Base-by-base conservation (phyloP, 2,113 vertebrate genomes). In the Pteropus alecto region DNA sequence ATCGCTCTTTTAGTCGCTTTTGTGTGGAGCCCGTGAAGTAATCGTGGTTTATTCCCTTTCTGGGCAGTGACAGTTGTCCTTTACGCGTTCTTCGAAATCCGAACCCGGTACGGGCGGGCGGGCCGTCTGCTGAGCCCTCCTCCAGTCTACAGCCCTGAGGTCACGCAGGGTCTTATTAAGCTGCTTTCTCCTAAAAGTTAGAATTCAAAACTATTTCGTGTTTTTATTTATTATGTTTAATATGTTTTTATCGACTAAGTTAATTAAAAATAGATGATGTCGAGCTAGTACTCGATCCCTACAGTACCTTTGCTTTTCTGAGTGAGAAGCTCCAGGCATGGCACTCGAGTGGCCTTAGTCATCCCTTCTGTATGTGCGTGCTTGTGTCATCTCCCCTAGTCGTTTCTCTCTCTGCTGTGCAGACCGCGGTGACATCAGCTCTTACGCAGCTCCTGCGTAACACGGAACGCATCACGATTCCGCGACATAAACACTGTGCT, bases 171-270 rank as follows among this genome's bases (percentile, higher is more conserved):
- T 73, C n/a, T 82, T 73, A 28, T 77, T 67, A 41, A 79, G 24
- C 19, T 86, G 2, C 26, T 90, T 83, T 73, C 54, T 63, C 43
- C 18, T 95, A 67, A 60, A 94, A 94, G 19, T n/a, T 48, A 1
- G 58, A 71, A 43, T 71, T 71, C 41, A 70, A 48, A 83, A 43
- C 35, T 51, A 35, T 54, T 82, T 63, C 24, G 26, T 79, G 63
- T 81, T 63, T 81, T 82, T 60, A 58, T 85, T 56, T 63, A n/a
- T 48, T 67, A 56, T 54, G 41, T 83, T 88, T 67, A 78, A 77
- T 67, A 9, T 38, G 11, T 84, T 78, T 87, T 85, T 90, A 68
- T 81, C 85, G 51, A 86, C 33, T 38, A 8, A 9, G 4, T 70
- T 93, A 56, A 76, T 90, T 74, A 77, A 76, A 60, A 35, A 46